These are phyloP conservation scores for Podilymbus podiceps DNA, from an alignment of 2,113 vertebrate species.

Conservation along the genomic window DNA sequence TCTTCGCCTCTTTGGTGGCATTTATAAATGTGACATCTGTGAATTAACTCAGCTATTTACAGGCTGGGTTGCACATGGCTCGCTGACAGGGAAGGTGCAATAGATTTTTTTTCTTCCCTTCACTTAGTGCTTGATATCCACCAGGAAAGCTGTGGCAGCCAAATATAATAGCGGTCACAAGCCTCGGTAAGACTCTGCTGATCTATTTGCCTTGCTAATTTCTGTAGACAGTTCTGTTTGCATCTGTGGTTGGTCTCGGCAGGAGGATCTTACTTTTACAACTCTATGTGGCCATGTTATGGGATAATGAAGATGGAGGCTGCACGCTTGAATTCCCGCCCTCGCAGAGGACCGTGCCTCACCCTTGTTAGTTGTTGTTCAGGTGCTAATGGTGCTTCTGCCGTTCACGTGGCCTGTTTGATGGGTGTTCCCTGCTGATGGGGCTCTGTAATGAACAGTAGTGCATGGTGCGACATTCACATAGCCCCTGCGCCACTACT, in stretches of 20 bases:
- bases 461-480: background rate
- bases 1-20: background rate
- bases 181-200: background rate
- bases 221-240: slow-evolving; percentile 28
- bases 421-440: slow-evolving; percentile 13
- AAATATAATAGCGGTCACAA: background rate
- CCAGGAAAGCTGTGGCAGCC: background rate
- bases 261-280: slow-evolving; percentile 33
- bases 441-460: slow-evolving; percentile 35
- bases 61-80: slow-evolving; percentile 8
- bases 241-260: background rate
- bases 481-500: background rate
- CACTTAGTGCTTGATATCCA: slow-evolving; percentile 15
- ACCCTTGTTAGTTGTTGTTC: slow-evolving; percentile 3
- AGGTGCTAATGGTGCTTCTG: background rate
- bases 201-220: slow-evolving; percentile 59
- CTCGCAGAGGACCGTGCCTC: background rate
- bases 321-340: slow-evolving; percentile 24
- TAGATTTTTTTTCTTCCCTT: background rate
- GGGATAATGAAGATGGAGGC: slow-evolving; percentile 62
- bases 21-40: slow-evolving; percentile 36
- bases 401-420: background rate
- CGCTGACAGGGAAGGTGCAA: background rate
- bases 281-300: background rate
- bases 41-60: slow-evolving; percentile 36